Evolutionary conservation across 2,888 invertebrate species (phyloP), one percentile per base, ranked within the genome.

Genomic region (Pandemis cinnamomeana): DNA sequence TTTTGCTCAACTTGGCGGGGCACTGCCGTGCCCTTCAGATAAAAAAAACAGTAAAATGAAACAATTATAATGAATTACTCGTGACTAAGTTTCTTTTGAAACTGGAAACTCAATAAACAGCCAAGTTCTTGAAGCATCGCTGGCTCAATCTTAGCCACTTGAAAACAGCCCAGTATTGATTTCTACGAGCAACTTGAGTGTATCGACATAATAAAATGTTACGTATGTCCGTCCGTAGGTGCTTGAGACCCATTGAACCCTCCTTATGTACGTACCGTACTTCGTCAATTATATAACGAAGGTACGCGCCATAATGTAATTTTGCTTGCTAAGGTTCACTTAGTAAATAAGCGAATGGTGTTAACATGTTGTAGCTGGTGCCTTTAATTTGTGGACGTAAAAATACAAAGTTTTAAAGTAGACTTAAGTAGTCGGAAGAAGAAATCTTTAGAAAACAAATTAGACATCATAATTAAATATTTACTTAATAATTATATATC

Each of bases 171-270:
- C 41, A 15, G 42, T 73, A 73, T 73, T 69, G 72, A 73, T 73
- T 73, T 60, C 58, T 42, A 7, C 46, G 42, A 61, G 42, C 53
- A 58, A 64, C 64, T 63, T 58, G 67, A 63, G 63, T 51, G 72
- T 69, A 69, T 69, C 72, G 69, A 64, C 51, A 69, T 69, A 68
- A 71, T 72, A 73, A 72, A 69, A 69, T 51, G 63, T 64, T 51
- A 72, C 69, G 42, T 69, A 46, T 60, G 69, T 69, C 68, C 72
- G 69, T 72, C 27, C 71, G 11, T 58, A 46, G 63, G 58, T 69
- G n/a, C 68, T 72, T 58, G 46, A 72, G 63, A 42, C 58, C 63
- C 67, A 63, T 72, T 44, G 63, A 41, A 58, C 63, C 64, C 51
- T 68, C 55, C 60, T 67, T 67, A 72, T 36, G 36, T 62, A 62